phyloP scores from a whole-genome alignment of 2,113 vertebrate species.

The Oryctolagus cuniculus region mOryCun1.1 NC_091443.1:56995501-56996000 shows the following conservation, averaged over 20 bases:
- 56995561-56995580: too few relatives aligned
- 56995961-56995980: not conserved
- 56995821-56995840: not conserved
- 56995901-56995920: not conserved
- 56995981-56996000: not conserved
- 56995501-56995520: too few relatives aligned
- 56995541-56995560: too few relatives aligned
- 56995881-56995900: not conserved
- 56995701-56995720: not conserved
- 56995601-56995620: not conserved
- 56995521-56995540: too few relatives aligned
- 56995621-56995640: not conserved
- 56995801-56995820: not conserved
- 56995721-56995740: not conserved
- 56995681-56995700: constrained; percentile 1
- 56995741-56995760: constrained; percentile 25
- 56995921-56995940: not conserved
- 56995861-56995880: not conserved
- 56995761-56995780: not conserved
- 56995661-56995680: constrained; percentile 16
- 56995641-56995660: not conserved
- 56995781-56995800: too few relatives aligned
- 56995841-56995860: not conserved
- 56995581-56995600: too few relatives aligned
- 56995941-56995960: not conserved